Base-by-base conservation (phyloP, 2,113 vertebrate genomes). In the Eira barbara region DNA sequence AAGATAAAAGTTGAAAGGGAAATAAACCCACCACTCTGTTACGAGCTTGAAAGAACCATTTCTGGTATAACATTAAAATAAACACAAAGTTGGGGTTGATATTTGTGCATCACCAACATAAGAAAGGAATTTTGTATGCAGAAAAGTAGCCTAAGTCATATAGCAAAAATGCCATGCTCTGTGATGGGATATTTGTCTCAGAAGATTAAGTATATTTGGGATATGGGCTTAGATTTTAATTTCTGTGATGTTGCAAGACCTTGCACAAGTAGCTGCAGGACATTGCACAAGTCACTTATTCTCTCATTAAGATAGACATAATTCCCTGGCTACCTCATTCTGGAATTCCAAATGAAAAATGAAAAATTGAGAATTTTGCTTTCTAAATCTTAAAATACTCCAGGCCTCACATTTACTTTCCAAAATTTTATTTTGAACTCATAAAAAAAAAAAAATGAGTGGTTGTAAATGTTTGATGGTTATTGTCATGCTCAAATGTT, bases 401-500 rank as follows among this genome's bases (percentile, higher is more conserved):
- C 42, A 89, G 45, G 23, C 52, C 71, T 96, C 74, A 87, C 76
- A 39, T 95, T 95, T 49, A 39, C 42, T 82, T 92, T 63, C 10
- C 94, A 57, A 91, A n/a, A 27, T 83, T 85, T 93, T 91, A 79
- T 93, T 97, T 96, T 63, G 39, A 93, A 85, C 14, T 6, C 27
- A 57, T 67, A 17, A 52, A 61, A 80, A 80, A 95, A 55, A 65
- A 65, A 49, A 61, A 27, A 27, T 12, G 25, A 61, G 59, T 61
- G 25, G 59, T 61, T 61, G 6, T 86, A 23, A 89, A 47, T 82
- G 18, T 15, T 88, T 96, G 27, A 76, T 91, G 20, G n/a, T 65
- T 87, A 49, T 61, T 95, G 15, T 74, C 93, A 65, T 67, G 29
- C 13, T 52, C 76, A 88, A 52, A 73, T 61, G 21, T 71, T 86